Conservation (phyloP, 2,888 invertebrate species). For the Cerastoderma edule region DNA sequence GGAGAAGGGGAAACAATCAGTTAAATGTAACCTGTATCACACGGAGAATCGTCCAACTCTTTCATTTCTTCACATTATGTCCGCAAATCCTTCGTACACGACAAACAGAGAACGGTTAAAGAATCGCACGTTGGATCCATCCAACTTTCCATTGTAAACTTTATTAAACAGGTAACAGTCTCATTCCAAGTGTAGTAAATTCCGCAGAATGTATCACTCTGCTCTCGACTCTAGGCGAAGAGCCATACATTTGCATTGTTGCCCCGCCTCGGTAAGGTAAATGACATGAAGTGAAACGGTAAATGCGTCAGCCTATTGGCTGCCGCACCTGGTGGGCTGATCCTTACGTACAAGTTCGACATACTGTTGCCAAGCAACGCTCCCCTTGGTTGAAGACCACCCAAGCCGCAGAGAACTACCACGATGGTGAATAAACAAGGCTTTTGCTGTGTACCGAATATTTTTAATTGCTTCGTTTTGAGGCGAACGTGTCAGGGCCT, state of each 20-base stretch:
- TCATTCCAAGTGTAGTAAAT: slow-evolving; percentile 50
- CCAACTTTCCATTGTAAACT: slow-evolving; percentile 73
- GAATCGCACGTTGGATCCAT: slow-evolving; percentile 66
- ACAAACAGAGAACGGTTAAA: slow-evolving; percentile 12
- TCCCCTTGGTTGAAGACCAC: slow-evolving; percentile 83
- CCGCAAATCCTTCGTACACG: slow-evolving; percentile 21
- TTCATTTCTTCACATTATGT: slow-evolving; percentile 33
- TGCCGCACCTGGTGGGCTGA: slow-evolving; percentile 74
- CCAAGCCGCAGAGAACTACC: slow-evolving; percentile 78
- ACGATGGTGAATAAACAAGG: slow-evolving; percentile 74
- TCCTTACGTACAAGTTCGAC: slow-evolving; percentile 79
- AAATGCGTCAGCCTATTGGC: slow-evolving; percentile 78
- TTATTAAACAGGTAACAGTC: slow-evolving; percentile 65
- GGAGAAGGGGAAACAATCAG: slow-evolving; percentile 55
- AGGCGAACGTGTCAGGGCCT: slow-evolving; percentile 60
- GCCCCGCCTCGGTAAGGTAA: slow-evolving; percentile 78
- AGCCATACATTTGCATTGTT: slow-evolving; percentile 74
- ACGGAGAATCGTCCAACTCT: slow-evolving; percentile 24
- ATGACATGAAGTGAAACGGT: slow-evolving; percentile 74
- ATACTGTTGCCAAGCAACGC: slow-evolving; percentile 83
- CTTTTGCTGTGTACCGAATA: slow-evolving; percentile 67
- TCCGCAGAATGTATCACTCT: slow-evolving; percentile 65
- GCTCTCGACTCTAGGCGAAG: slow-evolving; percentile 64
- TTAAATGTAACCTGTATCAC: slow-evolving; percentile 48
- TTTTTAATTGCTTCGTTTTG: slow-evolving; percentile 64